These are phyloP conservation scores for Strix uralensis DNA, from an alignment of 2,113 vertebrate species.

Conservation along the genomic window DNA sequence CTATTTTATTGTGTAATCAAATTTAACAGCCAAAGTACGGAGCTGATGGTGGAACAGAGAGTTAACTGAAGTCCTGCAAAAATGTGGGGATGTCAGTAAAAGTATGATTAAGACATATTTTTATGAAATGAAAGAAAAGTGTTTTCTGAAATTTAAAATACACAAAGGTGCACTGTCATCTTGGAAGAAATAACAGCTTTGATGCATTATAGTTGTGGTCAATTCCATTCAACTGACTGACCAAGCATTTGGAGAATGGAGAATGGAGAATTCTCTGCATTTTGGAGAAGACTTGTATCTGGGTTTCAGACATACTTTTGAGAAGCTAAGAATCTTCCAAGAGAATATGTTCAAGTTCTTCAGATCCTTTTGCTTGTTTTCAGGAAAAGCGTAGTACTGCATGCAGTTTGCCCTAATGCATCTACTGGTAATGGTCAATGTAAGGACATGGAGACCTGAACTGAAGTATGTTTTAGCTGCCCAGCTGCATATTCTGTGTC, in stretches of 20 bases:
- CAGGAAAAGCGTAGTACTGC: rapidly evolving
- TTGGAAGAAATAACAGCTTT: not conserved
- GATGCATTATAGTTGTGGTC: not conserved
- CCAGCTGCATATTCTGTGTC: not conserved
- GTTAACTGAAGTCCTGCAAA: not conserved
- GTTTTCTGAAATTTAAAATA: not conserved
- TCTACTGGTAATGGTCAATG: not conserved
- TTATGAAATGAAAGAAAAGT: not conserved
- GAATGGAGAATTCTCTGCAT: not conserved
- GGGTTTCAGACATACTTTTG: not conserved
- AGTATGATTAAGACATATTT: not conserved
- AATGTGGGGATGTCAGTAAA: not conserved
- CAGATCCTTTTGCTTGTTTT: not conserved
- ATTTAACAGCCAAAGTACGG: not conserved
- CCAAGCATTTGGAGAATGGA: no score
- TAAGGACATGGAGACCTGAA: not conserved
- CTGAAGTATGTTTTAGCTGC: not conserved
- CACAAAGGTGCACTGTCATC: not conserved
- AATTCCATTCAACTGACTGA: not conserved
- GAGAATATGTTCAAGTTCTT: not conserved
- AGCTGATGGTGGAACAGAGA: not conserved
- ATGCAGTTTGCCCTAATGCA: not conserved
- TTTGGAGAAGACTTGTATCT: not conserved
- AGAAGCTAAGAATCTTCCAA: not conserved
- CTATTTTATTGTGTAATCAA: not conserved